Evolutionary conservation across 2,113 vertebrate genomes (phyloP), one percentile per base, ranked within the genome.

Genomic region (Calcarius ornatus): DNA sequence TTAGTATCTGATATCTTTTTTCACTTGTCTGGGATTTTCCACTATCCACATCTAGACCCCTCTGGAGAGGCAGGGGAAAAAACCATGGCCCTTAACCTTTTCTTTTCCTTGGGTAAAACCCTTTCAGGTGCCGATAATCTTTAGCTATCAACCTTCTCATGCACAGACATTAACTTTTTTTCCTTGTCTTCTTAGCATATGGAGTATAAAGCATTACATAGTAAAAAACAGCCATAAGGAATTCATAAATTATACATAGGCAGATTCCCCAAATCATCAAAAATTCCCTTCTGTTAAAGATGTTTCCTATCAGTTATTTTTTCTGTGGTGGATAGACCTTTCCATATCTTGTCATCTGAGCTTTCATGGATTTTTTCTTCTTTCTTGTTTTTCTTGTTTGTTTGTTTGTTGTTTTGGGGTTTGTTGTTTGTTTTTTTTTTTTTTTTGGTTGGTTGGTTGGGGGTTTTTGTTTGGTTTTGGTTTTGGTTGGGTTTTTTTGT

Each of bases 181-280:
- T 76, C 75, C 53, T 71, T 85, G 43, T 64, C 87, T 48, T 87
- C 66, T 88, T 85, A 80, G 75, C 42, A 69, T 27, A 57, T 1
- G 0, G 45, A 65, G 27, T 93, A 69, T 83, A 73, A 94, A 92
- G 50, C 82, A 82, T 82, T 92, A 82, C 51, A 81, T 19, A 66
- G 76, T 90, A 45, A 92, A 92, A 93, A 92, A 86, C 72, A 95
- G 68, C 76, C 86, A 78, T 94, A 84, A 94, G 92, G 86, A 93
- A 81, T 68, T 90, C 15, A 94, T 94, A 91, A 97, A 94, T 92
- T 93, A 96, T 90, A 92, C 86, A 94, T 92, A 86, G 61, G 80
- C 83, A 93, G 59, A 88, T 93, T 95, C 42, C 54, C 79, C 81
- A 91, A 96, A 88, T 94, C 92, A 92, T 96, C 86, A 96, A 86